These are phyloP conservation scores for Physocephala rufipes DNA, from an alignment of 2,888 invertebrate genomes.

Conservation along the genomic window DNA sequence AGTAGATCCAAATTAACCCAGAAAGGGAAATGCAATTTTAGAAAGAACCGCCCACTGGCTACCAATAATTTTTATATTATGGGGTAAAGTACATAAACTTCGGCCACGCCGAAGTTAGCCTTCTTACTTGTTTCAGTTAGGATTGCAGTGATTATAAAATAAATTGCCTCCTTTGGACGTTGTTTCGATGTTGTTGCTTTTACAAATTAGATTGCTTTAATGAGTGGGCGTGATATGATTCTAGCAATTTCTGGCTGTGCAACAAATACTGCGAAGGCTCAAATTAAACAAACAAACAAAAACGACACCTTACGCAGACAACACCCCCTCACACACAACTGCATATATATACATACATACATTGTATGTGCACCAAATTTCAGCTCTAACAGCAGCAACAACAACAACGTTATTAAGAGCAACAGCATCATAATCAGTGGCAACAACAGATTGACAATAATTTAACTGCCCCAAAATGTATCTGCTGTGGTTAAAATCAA, in stretches of 20 bases:
- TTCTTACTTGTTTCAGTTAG: conserved; percentile 5
- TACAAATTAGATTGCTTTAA: conserved; percentile 6
- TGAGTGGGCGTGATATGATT: not conserved
- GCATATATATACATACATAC: not conserved
- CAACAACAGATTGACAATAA: not conserved
- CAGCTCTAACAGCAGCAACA: too few species aligned
- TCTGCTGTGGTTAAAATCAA: not conserved
- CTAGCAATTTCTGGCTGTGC: not conserved
- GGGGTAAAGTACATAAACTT: too few species aligned
- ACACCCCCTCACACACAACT: not conserved
- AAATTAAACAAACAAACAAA: not conserved
- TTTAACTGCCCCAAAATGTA: not conserved
- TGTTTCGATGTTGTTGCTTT: conserved; percentile 40
- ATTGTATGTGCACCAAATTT: too few species aligned
- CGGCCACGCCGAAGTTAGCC: too few species aligned
- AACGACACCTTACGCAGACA: too few species aligned
- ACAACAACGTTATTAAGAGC: too few species aligned
- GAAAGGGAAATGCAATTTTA: too few species aligned
- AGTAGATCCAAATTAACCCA: too few species aligned
- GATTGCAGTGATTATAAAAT: conserved; percentile 30
- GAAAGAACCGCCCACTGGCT: too few species aligned
- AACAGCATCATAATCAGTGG: not conserved
- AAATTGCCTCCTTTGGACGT: not conserved
- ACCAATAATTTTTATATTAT: too few species aligned
- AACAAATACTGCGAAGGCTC: not conserved